Conservation (phyloP, 1,140 invertebrate genomes). For the Brachystomella parvula region DNA sequence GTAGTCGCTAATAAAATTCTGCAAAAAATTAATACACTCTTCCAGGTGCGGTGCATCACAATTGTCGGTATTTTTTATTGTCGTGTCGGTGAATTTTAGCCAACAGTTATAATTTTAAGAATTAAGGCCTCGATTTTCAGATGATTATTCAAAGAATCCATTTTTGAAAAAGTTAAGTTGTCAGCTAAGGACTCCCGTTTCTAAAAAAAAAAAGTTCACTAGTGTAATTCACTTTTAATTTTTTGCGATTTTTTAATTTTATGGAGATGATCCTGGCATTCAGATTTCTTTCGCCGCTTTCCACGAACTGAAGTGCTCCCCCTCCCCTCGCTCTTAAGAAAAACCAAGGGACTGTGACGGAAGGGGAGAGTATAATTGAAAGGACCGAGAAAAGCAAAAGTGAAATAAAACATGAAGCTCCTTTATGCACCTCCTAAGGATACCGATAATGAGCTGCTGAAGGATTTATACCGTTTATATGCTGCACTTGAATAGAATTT, state of each 20-base stretch:
- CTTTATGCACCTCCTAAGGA: too few species aligned
- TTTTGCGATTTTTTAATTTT: neutral
- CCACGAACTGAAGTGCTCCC: neutral
- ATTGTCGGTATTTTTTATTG: too few species aligned
- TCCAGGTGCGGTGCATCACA: too few species aligned
- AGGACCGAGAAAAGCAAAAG: neutral
- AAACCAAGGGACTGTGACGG: conserved; percentile 2
- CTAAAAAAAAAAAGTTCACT: neutral
- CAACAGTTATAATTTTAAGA: too few species aligned
- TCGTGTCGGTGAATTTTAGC: too few species aligned
- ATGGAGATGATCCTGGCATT: neutral
- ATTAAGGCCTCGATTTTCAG: too few species aligned
- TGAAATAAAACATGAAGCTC: neutral
- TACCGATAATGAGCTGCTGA: neutral
- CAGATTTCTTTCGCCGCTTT: neutral
- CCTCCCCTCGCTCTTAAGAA: neutral
- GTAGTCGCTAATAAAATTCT: too few species aligned
- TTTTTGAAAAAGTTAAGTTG: neutral
- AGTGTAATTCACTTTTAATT: neutral
- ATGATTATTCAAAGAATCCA: too few species aligned
- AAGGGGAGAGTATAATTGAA: neutral
- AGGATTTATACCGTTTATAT: neutral
- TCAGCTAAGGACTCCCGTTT: neutral
- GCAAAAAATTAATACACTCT: too few species aligned
- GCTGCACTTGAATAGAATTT: neutral